A percentile compares a stretch with the other conserved stretches of the same genome.
These are phyloP conservation scores for Aleiodes testaceus DNA, from an alignment of 2,888 invertebrate genomes.

Conservation along the genomic window DNA sequence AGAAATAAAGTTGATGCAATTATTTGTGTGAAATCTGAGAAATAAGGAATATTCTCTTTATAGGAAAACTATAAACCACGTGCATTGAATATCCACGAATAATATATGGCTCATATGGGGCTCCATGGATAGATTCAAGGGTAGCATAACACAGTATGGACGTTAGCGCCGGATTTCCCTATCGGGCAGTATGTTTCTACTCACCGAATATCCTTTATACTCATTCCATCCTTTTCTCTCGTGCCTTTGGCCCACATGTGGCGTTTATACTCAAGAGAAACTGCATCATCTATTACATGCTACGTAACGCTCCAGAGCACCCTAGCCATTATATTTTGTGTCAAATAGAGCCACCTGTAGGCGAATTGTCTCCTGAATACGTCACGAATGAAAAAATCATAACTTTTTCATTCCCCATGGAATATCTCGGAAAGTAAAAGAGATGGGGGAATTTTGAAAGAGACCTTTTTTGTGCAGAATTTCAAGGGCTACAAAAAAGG, in stretches of 20 bases:
- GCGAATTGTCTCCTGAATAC: conserved; percentile 14
- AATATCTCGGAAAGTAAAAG: too few relatives aligned
- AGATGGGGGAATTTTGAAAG: too few relatives aligned
- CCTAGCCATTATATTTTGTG: conserved; percentile 34
- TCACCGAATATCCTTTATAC: conserved; percentile 58
- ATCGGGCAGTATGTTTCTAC: conserved; percentile 69
- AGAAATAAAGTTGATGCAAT: too few relatives aligned
- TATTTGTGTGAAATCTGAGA: too few relatives aligned
- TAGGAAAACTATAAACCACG: neutral
- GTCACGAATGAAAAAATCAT: neutral
- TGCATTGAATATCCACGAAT: conserved; percentile 5
- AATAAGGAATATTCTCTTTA: neutral
- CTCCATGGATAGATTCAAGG: conserved; percentile 8
- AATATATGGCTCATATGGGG: conserved; percentile 13
- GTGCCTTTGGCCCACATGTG: conserved; percentile 36
- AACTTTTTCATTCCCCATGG: too few relatives aligned
- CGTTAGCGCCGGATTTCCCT: conserved; percentile 65
- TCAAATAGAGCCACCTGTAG: conserved; percentile 31
- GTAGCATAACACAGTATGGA: conserved; percentile 34
- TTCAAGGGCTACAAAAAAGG: too few relatives aligned
- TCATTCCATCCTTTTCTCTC: conserved; percentile 40
- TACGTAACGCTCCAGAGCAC: conserved; percentile 20
- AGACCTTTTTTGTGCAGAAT: too few relatives aligned
- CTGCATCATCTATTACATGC: conserved; percentile 56
- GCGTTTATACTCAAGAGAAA: conserved; percentile 58